phyloP scores from a whole-genome alignment of 2,888 invertebrate genomes.

The Conus canariensis region DNA sequence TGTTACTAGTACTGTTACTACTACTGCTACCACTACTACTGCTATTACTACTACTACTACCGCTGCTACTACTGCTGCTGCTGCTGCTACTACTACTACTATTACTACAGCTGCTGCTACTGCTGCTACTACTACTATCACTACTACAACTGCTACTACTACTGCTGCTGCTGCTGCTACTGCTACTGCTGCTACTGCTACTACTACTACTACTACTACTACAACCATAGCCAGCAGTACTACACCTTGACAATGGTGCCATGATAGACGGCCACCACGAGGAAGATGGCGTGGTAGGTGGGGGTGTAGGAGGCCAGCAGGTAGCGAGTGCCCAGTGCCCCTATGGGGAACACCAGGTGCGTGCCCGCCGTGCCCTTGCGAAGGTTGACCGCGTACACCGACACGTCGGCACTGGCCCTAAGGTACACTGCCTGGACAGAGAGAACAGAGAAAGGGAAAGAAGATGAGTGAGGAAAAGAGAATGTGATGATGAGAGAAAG shows the following conservation, averaged over 20 bases:
- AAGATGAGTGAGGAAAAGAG: no score
- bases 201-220: no score
- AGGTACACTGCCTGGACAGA: slow-evolving; percentile 20
- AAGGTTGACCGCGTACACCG: slow-evolving; percentile 21
- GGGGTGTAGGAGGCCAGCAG: slow-evolving; percentile 1
- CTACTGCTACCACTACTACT: not conserved
- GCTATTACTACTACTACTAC: not conserved
- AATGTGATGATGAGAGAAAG: not conserved
- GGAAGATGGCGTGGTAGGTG: not conserved
- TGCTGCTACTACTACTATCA: not conserved
- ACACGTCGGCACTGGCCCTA: slow-evolving; percentile 2
- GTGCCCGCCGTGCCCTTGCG: not conserved
- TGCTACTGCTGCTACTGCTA: no score
- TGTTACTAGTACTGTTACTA: not conserved
- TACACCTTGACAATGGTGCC: slow-evolving; percentile 13
- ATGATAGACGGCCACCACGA: slow-evolving; percentile 6
- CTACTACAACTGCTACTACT: not conserved
- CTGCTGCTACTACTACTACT: not conserved
- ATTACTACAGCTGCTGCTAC: not conserved
- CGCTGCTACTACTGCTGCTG: not conserved
- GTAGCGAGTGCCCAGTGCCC: not conserved
- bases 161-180: not conserved
- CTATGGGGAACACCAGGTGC: not conserved
- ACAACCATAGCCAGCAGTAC: no score
- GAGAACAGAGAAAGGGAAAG: not conserved